Conservation (phyloP, 2,113 vertebrate species). For the chimpanzee (Pan troglodytes) region NHGRI_mPanTro3-v2.1_pri NC_072407.2:39817001-39817500, state of each 20-base stretch:
- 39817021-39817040: not conserved
- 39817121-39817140: not conserved
- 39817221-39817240: slow-evolving; percentile 61
- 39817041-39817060: not conserved
- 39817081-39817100: not conserved
- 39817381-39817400: slow-evolving; percentile 20
- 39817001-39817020: not conserved
- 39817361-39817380: not conserved
- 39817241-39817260: slow-evolving; percentile 75
- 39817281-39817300: not conserved
- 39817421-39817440: not conserved
- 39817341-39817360: slow-evolving; percentile 55
- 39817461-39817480: not conserved
- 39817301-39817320: slow-evolving; percentile 60
- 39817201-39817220: slow-evolving; percentile 57
- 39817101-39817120: not conserved
- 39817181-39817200: not conserved
- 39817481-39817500: not conserved
- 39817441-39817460: not conserved
- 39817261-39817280: not conserved
- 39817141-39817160: not conserved
- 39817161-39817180: not conserved
- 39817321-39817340: slow-evolving; percentile 53
- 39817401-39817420: not conserved
- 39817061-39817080: not conserved